Percentiles rank a stretch among this genome's conserved stretches.
Conservation (phyloP, 2,797 vertebrate genomes). For the Sebastes umbrosus region DNA sequence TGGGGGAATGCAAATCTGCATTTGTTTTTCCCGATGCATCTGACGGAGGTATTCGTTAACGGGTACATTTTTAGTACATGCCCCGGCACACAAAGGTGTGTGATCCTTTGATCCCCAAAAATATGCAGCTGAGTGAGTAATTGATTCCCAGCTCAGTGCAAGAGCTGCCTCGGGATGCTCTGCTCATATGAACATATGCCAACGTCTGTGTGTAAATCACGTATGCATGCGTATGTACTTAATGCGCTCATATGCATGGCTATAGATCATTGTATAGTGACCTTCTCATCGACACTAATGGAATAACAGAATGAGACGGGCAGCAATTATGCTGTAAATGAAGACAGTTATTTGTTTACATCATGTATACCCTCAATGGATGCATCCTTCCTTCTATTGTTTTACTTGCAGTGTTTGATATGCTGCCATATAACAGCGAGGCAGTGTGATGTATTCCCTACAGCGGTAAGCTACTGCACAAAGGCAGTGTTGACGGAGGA, state of each 20-base stretch:
- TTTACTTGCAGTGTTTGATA: slow-evolving; percentile 57
- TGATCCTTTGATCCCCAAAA: slow-evolving; percentile 69
- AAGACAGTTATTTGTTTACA: slow-evolving; percentile 66
- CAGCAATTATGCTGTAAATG: slow-evolving; percentile 72
- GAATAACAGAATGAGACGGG: slow-evolving; percentile 46
- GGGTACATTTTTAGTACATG: slow-evolving; percentile 67
- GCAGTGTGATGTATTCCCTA: slow-evolving; percentile 56
- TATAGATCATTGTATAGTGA: slow-evolving; percentile 54
- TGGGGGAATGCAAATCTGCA: slow-evolving; percentile 54
- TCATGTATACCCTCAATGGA: slow-evolving; percentile 40
- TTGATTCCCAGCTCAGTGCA: slow-evolving; percentile 60
- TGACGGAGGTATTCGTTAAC: slow-evolving; percentile 51
- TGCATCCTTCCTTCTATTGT: slow-evolving; percentile 49
- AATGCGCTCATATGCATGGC: neutral
- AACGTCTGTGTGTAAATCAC: neutral
- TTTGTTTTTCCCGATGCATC: slow-evolving; percentile 55
- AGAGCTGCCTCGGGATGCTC: slow-evolving; percentile 8
- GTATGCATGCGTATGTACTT: neutral
- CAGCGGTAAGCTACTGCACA: slow-evolving; percentile 41
- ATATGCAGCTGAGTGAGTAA: slow-evolving; percentile 64
- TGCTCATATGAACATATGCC: neutral
- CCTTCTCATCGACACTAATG: slow-evolving; percentile 61
- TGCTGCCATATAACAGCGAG: slow-evolving; percentile 55
- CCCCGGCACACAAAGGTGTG: slow-evolving; percentile 62
- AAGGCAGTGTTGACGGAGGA: slow-evolving; percentile 44